Base-by-base conservation (phyloP, 2,113 vertebrate species). In the Monopterus albus region DNA sequence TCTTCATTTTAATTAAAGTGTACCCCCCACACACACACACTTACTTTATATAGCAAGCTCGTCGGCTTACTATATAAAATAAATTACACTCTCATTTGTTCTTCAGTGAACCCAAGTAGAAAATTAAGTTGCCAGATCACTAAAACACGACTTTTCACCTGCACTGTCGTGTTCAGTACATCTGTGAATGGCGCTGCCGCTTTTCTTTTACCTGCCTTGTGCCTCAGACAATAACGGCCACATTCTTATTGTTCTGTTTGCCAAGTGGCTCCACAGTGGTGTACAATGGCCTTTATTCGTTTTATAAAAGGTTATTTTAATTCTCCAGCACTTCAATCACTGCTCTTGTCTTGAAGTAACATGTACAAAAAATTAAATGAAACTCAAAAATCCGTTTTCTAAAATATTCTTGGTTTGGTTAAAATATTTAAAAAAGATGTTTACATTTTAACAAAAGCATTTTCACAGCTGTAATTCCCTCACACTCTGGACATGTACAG, bases 121-220 rank as follows among this genome's bases (percentile, higher is more conserved):
- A 20, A 43, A 23, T 36, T 15, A 38, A 51, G 31, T 49, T 36
- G 72, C 66, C 26, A 25, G 40, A 23, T 51, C 18, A 55, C 23
- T n/a, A 17, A 56, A 53, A 56, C 53, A 33, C 62, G 53, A 68
- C 62, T 74, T 79, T 46, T 43, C 81, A 73, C 78, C 70, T 75
- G 75, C 78, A 83, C 74, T 46, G 56, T 43, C 72, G 72, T 77
- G 75, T 82, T 84, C 78, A 89, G 85, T 86, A 88, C 87, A 91
- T 70, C 75, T 79, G 80, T 84, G 72, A 87, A 61, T 55, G 75
- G 65, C 59, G 21, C 75, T 23, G 52, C n/a, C 23, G 13, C 51
- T 65, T 38, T 50, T 42, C 23, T 60, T 47, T 43, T 67, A 38
- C 47, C 25, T 35, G 20, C 28, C 14, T 25, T 17, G 2, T 35